A percentile compares a stretch with the other conserved stretches of the same genome.
phyloP scores from a whole-genome alignment of 2,797 vertebrate species.

The Zalophus californianus region DNA sequence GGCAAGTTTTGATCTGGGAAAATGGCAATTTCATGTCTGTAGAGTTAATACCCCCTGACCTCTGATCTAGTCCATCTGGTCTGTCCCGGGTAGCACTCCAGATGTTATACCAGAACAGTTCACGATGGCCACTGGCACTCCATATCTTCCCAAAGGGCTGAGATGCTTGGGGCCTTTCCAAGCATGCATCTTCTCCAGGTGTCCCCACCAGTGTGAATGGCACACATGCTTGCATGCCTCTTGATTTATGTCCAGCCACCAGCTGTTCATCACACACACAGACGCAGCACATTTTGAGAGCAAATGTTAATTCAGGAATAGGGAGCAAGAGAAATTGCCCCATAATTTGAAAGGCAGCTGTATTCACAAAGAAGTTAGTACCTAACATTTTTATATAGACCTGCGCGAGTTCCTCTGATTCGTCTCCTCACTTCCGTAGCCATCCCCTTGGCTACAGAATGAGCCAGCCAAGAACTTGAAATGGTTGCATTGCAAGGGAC shows the following conservation, averaged over 20 bases:
- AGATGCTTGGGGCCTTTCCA: not conserved
- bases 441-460: not conserved
- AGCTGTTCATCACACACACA: not conserved
- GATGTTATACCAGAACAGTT: not conserved
- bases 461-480: not conserved
- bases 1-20: not conserved
- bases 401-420: not conserved
- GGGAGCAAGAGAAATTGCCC: not conserved
- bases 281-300: not conserved
- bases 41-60: not conserved
- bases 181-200: not conserved
- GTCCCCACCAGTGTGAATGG: not conserved
- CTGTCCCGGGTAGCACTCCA: not conserved
- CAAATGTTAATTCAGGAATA: not conserved
- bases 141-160: not conserved
- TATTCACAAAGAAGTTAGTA: not conserved
- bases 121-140: not conserved
- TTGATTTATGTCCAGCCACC: not conserved
- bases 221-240: no score
- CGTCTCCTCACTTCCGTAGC: not conserved
- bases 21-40: not conserved
- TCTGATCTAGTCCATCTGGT: not conserved
- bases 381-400: not conserved
- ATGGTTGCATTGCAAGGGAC: not conserved
- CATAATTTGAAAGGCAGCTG: slow-evolving; percentile 5